These are phyloP conservation scores for Etheostoma nigrum DNA, from an alignment of 2,797 vertebrate species.

Conservation along the genomic window DNA sequence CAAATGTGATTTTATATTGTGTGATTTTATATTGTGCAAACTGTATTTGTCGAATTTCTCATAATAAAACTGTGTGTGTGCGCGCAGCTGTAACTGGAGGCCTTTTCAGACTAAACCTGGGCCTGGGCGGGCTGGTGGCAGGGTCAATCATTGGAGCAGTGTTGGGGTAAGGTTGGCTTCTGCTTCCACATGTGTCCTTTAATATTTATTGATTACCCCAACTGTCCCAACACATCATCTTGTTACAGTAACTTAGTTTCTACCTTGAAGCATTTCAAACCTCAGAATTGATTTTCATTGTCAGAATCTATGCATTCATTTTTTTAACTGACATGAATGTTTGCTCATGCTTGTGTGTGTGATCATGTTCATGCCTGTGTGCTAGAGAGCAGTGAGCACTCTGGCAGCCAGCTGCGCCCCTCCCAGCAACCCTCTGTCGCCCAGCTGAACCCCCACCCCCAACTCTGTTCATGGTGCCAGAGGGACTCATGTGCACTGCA, in stretches of 20 bases:
- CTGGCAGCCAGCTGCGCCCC: slow-evolving; percentile 83
- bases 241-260: not conserved
- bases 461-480: slow-evolving; percentile 67
- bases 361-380: slow-evolving; percentile 13
- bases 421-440: slow-evolving; percentile 77
- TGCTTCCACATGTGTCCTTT: not conserved
- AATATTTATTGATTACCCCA: not conserved
- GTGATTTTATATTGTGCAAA: not conserved
- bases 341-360: slow-evolving; percentile 26
- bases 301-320: not conserved
- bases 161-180: slow-evolving; percentile 87
- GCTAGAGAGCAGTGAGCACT: slow-evolving; percentile 55
- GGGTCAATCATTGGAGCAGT: slow-evolving; percentile 88
- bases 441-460: slow-evolving; percentile 72
- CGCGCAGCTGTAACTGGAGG: slow-evolving; percentile 89
- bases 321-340: not conserved
- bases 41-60: not conserved
- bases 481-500: slow-evolving; percentile 82
- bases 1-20: not conserved
- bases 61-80: slow-evolving; percentile 16
- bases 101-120: slow-evolving; percentile 92
- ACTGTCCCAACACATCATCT: not conserved
- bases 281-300: not conserved
- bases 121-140: slow-evolving; percentile 87
- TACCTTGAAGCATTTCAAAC: not conserved